Base-by-base conservation (phyloP, 53 echinoderm and acorn worm species). In the Echinometra lucunter region DNA sequence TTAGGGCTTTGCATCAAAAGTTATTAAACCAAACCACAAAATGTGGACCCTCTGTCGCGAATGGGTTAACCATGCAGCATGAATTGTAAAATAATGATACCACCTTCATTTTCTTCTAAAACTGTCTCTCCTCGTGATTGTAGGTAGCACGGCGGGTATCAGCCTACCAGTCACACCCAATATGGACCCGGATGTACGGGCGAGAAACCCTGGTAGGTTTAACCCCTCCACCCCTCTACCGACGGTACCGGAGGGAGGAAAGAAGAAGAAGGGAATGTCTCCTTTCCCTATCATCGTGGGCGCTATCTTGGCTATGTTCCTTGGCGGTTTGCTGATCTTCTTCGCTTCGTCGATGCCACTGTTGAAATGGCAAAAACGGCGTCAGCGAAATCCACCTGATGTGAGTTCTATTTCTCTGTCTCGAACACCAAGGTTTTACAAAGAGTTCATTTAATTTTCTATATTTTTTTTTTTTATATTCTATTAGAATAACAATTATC, bases 211-310 rank as follows among this genome's bases (percentile, higher is more conserved):
- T 8, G 93, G 63, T 11, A 30, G 55, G 55, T 81, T 19, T n/a
- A 15, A 40, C 23, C 93, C 93, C 9, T 45, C 82, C 16, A 93
- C 93, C 13, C 47, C 74, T 13, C 53, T 72, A 27, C 57, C 83
- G 6, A 94, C 94, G 7, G 30, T 69, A 28, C 88, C 94, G 4
- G 94, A 69, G 45, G 88, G 88, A 30, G 94, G 47, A 42, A 94
- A 94, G 88, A 94, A 88, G 92, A 91, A 91, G 95, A 72, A 69
- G 37, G 97, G 95, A 7, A 95, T 96, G 69, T 94, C 95, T 2
- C 95, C 96, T 6, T 90, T 97, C 58, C 95, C 95, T 58, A 95
- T 97, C 56, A 95, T 96, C 89, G 91, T 97, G 23, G 97, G 94
- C 28, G 92, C 95, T 32, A 72, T 97, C 30, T 91, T 96, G 30